Conservation (phyloP, 2,113 vertebrate genomes). For the Cynoglossus semilaevis region DNA sequence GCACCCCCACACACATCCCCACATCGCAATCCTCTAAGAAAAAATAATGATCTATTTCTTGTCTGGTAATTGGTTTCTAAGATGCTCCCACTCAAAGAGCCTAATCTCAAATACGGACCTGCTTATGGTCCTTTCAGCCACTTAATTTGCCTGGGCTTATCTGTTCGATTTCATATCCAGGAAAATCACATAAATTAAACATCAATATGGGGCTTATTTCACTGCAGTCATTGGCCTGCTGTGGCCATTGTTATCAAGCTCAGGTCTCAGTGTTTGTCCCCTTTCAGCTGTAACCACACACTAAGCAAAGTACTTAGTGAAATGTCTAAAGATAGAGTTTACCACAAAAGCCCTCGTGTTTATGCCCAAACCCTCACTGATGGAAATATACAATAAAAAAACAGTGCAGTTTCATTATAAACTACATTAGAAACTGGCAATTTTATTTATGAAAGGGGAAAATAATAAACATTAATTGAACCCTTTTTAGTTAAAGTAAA, state of each 20-base stretch:
- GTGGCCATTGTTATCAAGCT: slow-evolving; percentile 41
- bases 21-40: slow-evolving; percentile 67
- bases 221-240: slow-evolving; percentile 56
- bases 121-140: slow-evolving; percentile 71
- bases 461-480: too few species aligned
- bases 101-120: slow-evolving; percentile 69
- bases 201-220: slow-evolving; percentile 70
- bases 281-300: slow-evolving; percentile 20
- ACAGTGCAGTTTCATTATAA: too few species aligned
- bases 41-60: slow-evolving; percentile 83
- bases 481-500: too few species aligned
- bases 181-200: slow-evolving; percentile 77
- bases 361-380: too few species aligned
- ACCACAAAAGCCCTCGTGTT: not conserved
- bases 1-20: slow-evolving; percentile 49
- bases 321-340: slow-evolving; percentile 5
- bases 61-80: slow-evolving; percentile 84
- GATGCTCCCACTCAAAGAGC: slow-evolving; percentile 74
- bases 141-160: slow-evolving; percentile 78
- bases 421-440: too few species aligned
- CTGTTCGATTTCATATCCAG: slow-evolving; percentile 74
- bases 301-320: slow-evolving; percentile 2
- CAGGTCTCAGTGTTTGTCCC: slow-evolving; percentile 51
- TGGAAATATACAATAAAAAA: too few species aligned
- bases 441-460: too few species aligned